These are phyloP conservation scores for Patagioenas fasciata DNA, from an alignment of 2,113 vertebrate species.

Conservation along the genomic window DNA sequence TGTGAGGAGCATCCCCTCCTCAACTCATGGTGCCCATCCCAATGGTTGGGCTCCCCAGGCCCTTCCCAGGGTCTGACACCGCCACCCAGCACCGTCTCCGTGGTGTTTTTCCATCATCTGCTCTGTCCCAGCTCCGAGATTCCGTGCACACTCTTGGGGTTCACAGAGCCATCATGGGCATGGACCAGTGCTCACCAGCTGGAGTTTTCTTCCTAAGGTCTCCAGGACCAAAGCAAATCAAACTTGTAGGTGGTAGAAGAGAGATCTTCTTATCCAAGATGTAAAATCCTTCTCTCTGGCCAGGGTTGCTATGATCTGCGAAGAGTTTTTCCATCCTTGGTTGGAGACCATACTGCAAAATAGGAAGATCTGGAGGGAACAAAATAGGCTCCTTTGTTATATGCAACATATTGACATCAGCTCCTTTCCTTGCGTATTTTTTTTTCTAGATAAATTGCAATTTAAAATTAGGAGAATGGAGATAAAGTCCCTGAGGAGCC, in stretches of 20 bases:
- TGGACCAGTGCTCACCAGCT: not conserved
- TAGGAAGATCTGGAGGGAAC: not conserved
- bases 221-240: not conserved
- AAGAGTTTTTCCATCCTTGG: not conserved
- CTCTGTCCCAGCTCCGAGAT: not conserved
- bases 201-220: not conserved
- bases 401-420: not conserved
- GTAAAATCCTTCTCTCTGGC: fast-evolving
- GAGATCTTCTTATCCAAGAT: not conserved
- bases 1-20: not conserved
- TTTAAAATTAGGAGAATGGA: not conserved
- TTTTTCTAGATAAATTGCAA: not conserved
- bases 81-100: not conserved
- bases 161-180: not conserved
- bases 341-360: fast-evolving
- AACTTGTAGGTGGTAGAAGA: fast-evolving
- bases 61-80: not conserved
- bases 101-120: fast-evolving
- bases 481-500: not conserved
- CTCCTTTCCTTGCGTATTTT: not conserved
- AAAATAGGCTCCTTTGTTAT: not conserved
- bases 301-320: not conserved
- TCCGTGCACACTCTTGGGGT: fast-evolving
- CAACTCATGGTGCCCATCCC: not conserved
- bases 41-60: not conserved